Percentiles rank a stretch among this genome's conserved stretches.
Evolutionary conservation across 2,888 invertebrate genomes (phyloP).

Genomic region (Hoplodrina ambigua): DNA sequence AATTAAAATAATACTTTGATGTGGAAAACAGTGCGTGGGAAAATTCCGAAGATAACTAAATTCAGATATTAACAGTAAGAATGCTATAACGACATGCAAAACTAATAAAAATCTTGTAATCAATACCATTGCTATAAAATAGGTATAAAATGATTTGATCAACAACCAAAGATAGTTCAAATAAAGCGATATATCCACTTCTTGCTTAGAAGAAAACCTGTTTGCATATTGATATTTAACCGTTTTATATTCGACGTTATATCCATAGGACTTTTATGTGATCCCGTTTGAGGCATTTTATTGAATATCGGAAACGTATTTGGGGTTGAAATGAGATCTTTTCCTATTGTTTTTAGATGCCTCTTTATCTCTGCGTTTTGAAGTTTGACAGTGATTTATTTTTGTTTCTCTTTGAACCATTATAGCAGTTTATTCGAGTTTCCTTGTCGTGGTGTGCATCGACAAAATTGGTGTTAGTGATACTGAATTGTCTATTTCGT

Average conservation of each 20-base stretch:
- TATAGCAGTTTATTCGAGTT: slow-evolving; percentile 48
- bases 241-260: slow-evolving; percentile 70
- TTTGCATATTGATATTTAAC: slow-evolving; percentile 81
- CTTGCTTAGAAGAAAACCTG: slow-evolving; percentile 69
- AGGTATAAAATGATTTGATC: slow-evolving; percentile 44
- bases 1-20: not conserved
- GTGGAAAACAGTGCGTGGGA: slow-evolving; percentile 6
- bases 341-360: slow-evolving; percentile 80
- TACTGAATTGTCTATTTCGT: slow-evolving; percentile 45
- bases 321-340: slow-evolving; percentile 83
- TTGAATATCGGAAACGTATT: slow-evolving; percentile 87
- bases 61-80: slow-evolving; percentile 11
- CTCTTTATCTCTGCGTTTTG: slow-evolving; percentile 76
- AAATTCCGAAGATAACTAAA: not conserved
- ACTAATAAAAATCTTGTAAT: slow-evolving; percentile 46
- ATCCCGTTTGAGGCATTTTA: slow-evolving; percentile 84
- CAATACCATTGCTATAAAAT: slow-evolving; percentile 34
- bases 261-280: slow-evolving; percentile 77
- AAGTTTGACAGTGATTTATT: slow-evolving; percentile 79
- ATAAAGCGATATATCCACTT: slow-evolving; percentile 69
- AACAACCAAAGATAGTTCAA: slow-evolving; percentile 71
- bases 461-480: slow-evolving; percentile 34
- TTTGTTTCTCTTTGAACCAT: slow-evolving; percentile 66
- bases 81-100: slow-evolving; percentile 14
- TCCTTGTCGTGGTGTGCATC: slow-evolving; percentile 30